Conservation (phyloP, 2,888 invertebrate species). For the Epinotia brunnichana region DNA sequence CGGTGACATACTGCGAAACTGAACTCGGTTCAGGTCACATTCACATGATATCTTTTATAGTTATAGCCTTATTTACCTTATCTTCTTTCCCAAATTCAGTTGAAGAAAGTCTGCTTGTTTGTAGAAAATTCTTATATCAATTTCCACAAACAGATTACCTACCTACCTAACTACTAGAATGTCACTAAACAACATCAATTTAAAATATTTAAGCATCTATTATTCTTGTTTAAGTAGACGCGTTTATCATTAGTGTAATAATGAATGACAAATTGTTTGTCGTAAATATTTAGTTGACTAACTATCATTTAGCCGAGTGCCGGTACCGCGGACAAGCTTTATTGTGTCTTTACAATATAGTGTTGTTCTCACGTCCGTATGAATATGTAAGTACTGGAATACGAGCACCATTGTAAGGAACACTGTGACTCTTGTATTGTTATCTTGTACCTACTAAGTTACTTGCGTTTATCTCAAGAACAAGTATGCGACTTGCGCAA, state of each 20-base stretch:
- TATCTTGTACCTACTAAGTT: slow-evolving; percentile 35
- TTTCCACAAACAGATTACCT: not conserved
- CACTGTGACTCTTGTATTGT: slow-evolving; percentile 27
- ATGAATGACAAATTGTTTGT: slow-evolving; percentile 48
- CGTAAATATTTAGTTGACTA: slow-evolving; percentile 45
- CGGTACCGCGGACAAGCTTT: slow-evolving; percentile 43
- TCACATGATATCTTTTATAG: slow-evolving; percentile 60
- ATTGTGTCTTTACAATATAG: slow-evolving; percentile 56
- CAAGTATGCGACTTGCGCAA: slow-evolving; percentile 21
- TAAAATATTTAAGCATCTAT: slow-evolving; percentile 7
- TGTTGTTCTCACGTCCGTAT: slow-evolving; percentile 67
- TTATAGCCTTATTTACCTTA: slow-evolving; percentile 53
- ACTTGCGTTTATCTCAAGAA: slow-evolving; percentile 28
- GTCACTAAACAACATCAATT: slow-evolving; percentile 8
- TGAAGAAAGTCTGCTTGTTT: not conserved
- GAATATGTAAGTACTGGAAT: slow-evolving; percentile 60
- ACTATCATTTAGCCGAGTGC: slow-evolving; percentile 33
- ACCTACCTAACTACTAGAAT: not conserved
- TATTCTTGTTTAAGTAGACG: slow-evolving; percentile 26
- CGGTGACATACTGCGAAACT: slow-evolving; percentile 65
- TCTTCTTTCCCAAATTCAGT: slow-evolving; percentile 8
- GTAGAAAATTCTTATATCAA: slow-evolving; percentile 3
- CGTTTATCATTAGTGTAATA: slow-evolving; percentile 40
- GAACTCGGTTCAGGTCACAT: slow-evolving; percentile 50
- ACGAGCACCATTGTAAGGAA: slow-evolving; percentile 56